Percentiles rank a stretch among this genome's conserved stretches.
These are phyloP conservation scores for Apistogramma diplotaenia DNA, from an alignment of 2,113 vertebrate genomes.

Conservation along the genomic window DNA sequence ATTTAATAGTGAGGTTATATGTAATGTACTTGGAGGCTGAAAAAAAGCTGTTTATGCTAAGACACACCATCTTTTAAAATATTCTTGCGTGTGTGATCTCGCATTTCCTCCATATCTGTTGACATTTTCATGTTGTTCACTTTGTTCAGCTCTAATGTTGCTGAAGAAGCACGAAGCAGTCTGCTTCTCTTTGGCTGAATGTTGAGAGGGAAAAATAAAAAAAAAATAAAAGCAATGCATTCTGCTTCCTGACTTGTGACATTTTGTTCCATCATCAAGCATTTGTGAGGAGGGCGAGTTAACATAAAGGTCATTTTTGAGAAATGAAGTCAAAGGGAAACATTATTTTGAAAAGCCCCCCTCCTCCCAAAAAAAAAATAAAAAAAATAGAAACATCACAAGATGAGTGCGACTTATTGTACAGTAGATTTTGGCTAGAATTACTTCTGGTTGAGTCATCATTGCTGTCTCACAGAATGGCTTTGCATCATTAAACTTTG, in stretches of 20 bases:
- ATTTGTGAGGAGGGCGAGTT: constrained; percentile 4
- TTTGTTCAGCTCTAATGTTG: constrained; percentile 7
- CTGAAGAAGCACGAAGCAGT: constrained; percentile 4
- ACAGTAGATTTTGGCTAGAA: constrained; percentile 1
- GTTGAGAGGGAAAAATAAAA: background rate
- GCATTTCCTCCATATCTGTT: constrained; percentile 15
- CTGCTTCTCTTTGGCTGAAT: background rate
- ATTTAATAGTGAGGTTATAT: background rate
- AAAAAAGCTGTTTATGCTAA: background rate
- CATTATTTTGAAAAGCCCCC: background rate
- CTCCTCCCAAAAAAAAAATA: background rate
- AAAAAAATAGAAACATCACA: background rate
- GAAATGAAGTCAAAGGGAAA: constrained; percentile 5
- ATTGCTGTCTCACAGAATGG: constrained; percentile 16
- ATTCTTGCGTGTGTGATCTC: constrained; percentile 5
- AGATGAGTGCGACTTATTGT: background rate
- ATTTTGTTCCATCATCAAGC: constrained; percentile 35
- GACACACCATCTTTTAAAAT: background rate
- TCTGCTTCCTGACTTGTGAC: constrained; percentile 23
- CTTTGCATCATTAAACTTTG: constrained; percentile 14
- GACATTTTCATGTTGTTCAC: constrained; percentile 23
- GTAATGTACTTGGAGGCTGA: background rate
- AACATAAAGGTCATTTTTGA: constrained; percentile 27
- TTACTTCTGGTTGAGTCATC: constrained; percentile 36
- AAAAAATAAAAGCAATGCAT: background rate